Evolutionary conservation across 1,140 invertebrate genomes (phyloP).

Genomic region (Agraylea sexmaculata): DNA sequence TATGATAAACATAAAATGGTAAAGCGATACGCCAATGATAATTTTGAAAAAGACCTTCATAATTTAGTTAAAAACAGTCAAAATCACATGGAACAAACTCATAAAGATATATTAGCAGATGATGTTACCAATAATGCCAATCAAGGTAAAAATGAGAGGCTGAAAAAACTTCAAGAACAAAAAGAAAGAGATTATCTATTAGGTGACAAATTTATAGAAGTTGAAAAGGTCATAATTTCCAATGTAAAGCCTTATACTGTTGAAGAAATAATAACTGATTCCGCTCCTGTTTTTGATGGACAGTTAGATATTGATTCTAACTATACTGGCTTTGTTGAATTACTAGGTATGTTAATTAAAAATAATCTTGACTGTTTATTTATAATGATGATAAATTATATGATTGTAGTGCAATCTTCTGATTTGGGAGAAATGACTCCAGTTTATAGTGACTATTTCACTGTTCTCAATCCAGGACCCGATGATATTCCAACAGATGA

Average conservation of each 20-base stretch:
- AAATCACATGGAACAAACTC: too few relatives aligned
- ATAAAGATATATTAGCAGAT: too few relatives aligned
- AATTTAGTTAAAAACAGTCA: too few relatives aligned
- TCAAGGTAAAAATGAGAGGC: constrained; percentile 4
- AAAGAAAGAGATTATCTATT: constrained; percentile 1
- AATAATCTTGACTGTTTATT: constrained; percentile 1
- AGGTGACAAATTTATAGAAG: neutral
- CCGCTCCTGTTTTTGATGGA: constrained; percentile 56
- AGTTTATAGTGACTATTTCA: constrained; percentile 46
- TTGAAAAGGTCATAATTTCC: neutral
- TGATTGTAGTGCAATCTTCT: constrained; percentile 12
- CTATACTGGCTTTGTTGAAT: constrained; percentile 73
- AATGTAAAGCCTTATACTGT: too few relatives aligned
- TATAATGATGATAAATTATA: neutral
- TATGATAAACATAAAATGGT: too few relatives aligned
- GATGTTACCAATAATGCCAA: constrained; percentile 5
- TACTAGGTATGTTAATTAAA: constrained; percentile 49
- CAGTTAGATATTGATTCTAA: constrained; percentile 59
- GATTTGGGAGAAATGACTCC: constrained; percentile 26
- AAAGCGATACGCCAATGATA: too few relatives aligned
- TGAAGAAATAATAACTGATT: too few relatives aligned
- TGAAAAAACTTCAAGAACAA: constrained; percentile 12
- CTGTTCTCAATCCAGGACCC: constrained; percentile 40
- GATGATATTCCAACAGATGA: constrained; percentile 27
- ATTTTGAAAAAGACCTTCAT: too few relatives aligned